These are phyloP conservation scores for Platycercus adscitus DNA, from an alignment of 2,113 vertebrate species.

Conservation along the genomic window DNA sequence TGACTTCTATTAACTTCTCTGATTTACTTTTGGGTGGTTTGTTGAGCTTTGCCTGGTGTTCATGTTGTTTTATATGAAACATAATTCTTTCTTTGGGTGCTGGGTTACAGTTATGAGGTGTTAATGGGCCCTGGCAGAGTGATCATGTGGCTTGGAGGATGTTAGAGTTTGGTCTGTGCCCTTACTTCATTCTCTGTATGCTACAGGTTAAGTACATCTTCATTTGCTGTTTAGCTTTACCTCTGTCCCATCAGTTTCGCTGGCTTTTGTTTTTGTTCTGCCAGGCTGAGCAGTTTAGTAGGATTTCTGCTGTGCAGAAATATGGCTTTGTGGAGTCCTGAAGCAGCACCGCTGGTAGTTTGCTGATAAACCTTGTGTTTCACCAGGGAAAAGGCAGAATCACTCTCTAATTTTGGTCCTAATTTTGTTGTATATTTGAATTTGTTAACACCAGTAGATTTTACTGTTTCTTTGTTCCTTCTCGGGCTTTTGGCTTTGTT, in stretches of 20 bases:
- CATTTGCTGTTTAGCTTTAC: not conserved
- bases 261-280: not conserved
- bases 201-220: not conserved
- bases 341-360: not conserved
- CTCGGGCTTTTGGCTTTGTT: not conserved
- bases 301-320: not conserved
- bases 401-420: not conserved
- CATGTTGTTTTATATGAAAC: not conserved
- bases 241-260: rapidly evolving
- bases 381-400: not conserved
- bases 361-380: not conserved
- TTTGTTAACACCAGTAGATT: not conserved
- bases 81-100: constrained; percentile 1
- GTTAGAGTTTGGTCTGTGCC: not conserved
- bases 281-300: not conserved
- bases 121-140: constrained; percentile 44
- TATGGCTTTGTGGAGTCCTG: rapidly evolving
- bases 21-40: not conserved
- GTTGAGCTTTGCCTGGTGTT: not conserved
- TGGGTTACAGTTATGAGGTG: not conserved
- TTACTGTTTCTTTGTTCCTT: not conserved
- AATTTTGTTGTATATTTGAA: not conserved
- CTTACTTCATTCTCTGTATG: not conserved
- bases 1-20: not conserved
- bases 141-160: not conserved